Percentiles rank a stretch among this genome's conserved stretches.
Evolutionary conservation across 2,113 vertebrate species (phyloP).

Genomic region (Raja brachyura): DNA sequence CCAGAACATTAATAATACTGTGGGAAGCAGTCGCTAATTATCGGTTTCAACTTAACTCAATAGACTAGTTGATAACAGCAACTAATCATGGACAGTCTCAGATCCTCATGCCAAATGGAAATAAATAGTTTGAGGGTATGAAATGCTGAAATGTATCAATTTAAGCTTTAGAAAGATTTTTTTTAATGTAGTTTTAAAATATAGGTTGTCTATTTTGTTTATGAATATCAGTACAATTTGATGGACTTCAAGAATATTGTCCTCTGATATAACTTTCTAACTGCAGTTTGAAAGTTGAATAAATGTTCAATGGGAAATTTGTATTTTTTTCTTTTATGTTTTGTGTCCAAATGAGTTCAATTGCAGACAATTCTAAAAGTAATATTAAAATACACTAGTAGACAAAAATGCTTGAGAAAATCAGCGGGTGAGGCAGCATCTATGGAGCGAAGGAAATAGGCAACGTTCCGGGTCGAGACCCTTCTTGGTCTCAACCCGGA

Average conservation of each 20-base stretch:
- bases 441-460: too few species aligned
- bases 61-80: neutral
- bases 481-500: too few species aligned
- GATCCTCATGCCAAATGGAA: neutral
- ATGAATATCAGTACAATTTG: neutral
- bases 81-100: neutral
- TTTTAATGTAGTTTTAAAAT: neutral
- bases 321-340: neutral
- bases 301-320: neutral
- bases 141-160: neutral
- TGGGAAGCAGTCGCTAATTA: neutral
- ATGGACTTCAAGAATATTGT: neutral
- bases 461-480: too few species aligned
- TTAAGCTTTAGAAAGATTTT: neutral
- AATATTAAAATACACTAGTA: neutral
- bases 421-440: too few species aligned
- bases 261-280: neutral
- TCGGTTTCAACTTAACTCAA: neutral
- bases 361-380: neutral
- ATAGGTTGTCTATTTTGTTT: neutral
- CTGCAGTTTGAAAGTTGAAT: neutral
- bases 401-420: too few species aligned
- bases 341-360: neutral
- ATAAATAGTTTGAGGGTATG: neutral
- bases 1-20: neutral